Evolutionary conservation across 2,888 invertebrate genomes (phyloP).

Genomic region (Leptothorax acervorum): DNA sequence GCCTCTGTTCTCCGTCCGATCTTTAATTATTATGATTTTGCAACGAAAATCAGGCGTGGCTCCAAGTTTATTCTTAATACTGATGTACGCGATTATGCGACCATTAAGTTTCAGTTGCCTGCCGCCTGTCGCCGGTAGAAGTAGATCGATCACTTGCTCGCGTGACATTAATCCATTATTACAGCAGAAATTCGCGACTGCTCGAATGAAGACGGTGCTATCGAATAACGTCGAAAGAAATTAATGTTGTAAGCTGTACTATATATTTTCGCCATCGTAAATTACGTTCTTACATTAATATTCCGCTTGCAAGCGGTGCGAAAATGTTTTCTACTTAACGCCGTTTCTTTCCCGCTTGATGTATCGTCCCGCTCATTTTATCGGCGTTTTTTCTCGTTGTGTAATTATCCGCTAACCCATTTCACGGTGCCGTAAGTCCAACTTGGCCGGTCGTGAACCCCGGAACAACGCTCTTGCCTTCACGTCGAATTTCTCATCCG

Average conservation of each 20-base stretch:
- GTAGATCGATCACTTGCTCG: conserved; percentile 47
- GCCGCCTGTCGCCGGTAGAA: conserved; percentile 38
- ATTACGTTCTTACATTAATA: conserved; percentile 46
- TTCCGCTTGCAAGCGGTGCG: conserved; percentile 10
- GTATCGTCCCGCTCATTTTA: conserved; percentile 34
- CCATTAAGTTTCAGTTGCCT: conserved; percentile 49
- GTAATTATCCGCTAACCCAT: conserved; percentile 47
- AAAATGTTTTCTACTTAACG: conserved; percentile 50
- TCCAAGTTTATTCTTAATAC: conserved; percentile 47
- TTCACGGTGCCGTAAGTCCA: conserved; percentile 33
- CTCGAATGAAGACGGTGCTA: conserved; percentile 54
- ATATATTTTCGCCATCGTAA: conserved; percentile 38
- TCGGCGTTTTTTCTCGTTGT: conserved; percentile 46
- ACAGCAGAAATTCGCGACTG: conserved; percentile 44
- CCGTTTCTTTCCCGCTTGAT: conserved; percentile 33
- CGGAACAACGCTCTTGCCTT: neutral
- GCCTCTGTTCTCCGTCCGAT: neutral
- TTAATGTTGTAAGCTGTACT: conserved; percentile 38
- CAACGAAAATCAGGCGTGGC: conserved; percentile 31
- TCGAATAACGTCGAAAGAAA: conserved; percentile 54
- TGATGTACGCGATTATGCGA: conserved; percentile 48
- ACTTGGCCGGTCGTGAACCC: neutral
- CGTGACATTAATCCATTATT: conserved; percentile 56
- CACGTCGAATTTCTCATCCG: conserved; percentile 14
- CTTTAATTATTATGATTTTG: conserved; percentile 35